These are phyloP conservation scores for Heliothis subflexa DNA, from an alignment of 1,140 invertebrate species.

Conservation along the genomic window DNA sequence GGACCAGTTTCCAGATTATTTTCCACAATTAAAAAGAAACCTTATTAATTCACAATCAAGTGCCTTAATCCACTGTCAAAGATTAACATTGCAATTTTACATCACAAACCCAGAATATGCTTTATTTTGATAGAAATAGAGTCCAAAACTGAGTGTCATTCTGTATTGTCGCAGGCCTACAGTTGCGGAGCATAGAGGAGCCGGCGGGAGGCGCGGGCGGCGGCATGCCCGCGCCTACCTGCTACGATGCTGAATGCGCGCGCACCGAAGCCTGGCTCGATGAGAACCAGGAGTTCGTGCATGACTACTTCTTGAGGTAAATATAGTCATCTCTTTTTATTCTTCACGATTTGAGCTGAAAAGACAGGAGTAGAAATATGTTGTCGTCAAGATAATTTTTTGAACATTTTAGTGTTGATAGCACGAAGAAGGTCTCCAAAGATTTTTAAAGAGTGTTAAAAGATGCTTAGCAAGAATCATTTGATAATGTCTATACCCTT, in stretches of 20 bases:
- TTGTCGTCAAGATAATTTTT: too few relatives aligned
- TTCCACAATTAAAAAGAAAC: background rate
- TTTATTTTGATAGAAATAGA: background rate
- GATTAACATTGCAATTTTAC: slow-evolving; percentile 89
- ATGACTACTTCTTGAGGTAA: slow-evolving; percentile 97
- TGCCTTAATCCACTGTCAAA: slow-evolving; percentile 82
- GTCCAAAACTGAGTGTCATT: slow-evolving; percentile 37
- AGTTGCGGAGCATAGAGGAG: slow-evolving; percentile 93
- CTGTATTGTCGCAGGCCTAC: slow-evolving; percentile 89
- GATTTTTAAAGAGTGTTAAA: too few relatives aligned
- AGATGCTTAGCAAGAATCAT: too few relatives aligned
- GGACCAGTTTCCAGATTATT: too few relatives aligned
- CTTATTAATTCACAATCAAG: background rate
- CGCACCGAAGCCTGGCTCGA: slow-evolving; percentile 97
- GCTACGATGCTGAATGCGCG: slow-evolving; percentile 94
- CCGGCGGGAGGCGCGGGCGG: slow-evolving; percentile 87
- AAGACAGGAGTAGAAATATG: too few relatives aligned
- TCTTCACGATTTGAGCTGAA: background rate
- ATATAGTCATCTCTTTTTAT: slow-evolving; percentile 12
- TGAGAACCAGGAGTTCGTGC: slow-evolving; percentile 97
- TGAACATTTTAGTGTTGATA: too few relatives aligned
- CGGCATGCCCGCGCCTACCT: slow-evolving; percentile 85
- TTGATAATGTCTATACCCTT: too few relatives aligned
- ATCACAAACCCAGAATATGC: too few relatives aligned
- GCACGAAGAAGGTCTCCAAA: too few relatives aligned